A percentile compares a stretch with the other conserved stretches of the same genome.
These are phyloP conservation scores for Anguilla pacifica DNA, from an alignment of 2,797 vertebrate species.

Conservation along the genomic window DNA sequence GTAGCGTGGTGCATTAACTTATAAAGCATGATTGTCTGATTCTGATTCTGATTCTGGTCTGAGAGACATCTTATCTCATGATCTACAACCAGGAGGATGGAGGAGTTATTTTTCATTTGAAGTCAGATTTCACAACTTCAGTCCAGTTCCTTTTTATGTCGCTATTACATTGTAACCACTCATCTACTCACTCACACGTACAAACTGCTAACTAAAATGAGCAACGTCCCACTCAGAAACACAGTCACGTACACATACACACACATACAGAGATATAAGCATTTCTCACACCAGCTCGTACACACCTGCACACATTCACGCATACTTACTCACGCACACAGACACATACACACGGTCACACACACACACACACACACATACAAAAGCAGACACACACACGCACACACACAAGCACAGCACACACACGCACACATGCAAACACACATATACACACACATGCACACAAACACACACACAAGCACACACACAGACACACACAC, in stretches of 20 bases:
- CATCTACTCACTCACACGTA: neutral
- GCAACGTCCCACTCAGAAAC: neutral
- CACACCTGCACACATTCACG: neutral
- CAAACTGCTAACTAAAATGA: neutral
- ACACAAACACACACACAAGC: neutral
- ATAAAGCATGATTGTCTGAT: neutral
- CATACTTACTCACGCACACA: neutral
- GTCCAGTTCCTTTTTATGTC: neutral
- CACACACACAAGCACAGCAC: too few relatives aligned
- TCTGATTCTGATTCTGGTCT: neutral
- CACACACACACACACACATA: too few relatives aligned
- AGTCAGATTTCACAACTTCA: neutral
- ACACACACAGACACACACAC: neutral
- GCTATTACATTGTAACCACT: neutral
- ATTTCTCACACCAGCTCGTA: neutral
- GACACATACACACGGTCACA: too few relatives aligned
- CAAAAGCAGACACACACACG: too few relatives aligned
- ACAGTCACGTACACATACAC: conserved; percentile 7
- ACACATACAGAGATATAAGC: neutral
- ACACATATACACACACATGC: too few relatives aligned
- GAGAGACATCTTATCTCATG: conserved; percentile 41
- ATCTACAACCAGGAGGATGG: conserved; percentile 47
- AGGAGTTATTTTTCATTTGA: conserved; percentile 56
- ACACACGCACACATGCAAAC: too few relatives aligned
- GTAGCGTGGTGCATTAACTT: neutral